Base-by-base conservation (phyloP, 2,888 invertebrate genomes). In the Lamellibrachia satsuma region DNA sequence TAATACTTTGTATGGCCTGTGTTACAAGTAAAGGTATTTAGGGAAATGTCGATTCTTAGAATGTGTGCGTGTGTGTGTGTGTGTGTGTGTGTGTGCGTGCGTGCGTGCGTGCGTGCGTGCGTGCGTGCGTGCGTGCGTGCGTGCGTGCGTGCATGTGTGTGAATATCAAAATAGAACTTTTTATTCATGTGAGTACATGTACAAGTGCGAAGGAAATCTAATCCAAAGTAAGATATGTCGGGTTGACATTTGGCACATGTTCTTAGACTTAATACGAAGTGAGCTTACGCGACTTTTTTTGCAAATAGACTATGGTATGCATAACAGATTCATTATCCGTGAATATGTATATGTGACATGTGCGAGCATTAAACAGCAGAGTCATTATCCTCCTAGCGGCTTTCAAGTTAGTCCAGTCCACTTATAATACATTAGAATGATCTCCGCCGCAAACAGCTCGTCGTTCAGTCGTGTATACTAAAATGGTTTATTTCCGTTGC, bases 401-500 rank as follows among this genome's bases (percentile, higher is more conserved):
- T 75, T 75, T 75, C 75, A 15, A 11, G 75, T 75, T 11, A 75
- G 22, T 6, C 75, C 75, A 75, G 22, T 75, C 75, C 75, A 75
- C 75, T 75, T 75, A 75, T 75, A n/a, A 22, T 75, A 75, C 75
- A 75, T 75, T 75, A 75, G 15, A 22, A 75, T 75, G n/a, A 75
- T 75, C 75, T 75, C 3, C n/a, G n/a, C 22, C 4, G 75, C 75
- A 75, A 75, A 75, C 75, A 75, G n/a, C 22, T 6, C 15, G 22
- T 15, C 75, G 15, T 4, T 75, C 15, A 75, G 75, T n/a, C 22
- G 15, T 75, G 39, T 39, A 39, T 75, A 75, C 75, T 75, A 75
- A 75, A 75, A 75, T 75, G 75, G 75, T 75, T 75, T 75, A 75
- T 75, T 75, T 75, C 75, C 75, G 75, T 75, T 75, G 75, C 75